Evolutionary conservation across 2,797 vertebrate genomes (phyloP).

Genomic region (Myotis pilosus): DNA sequence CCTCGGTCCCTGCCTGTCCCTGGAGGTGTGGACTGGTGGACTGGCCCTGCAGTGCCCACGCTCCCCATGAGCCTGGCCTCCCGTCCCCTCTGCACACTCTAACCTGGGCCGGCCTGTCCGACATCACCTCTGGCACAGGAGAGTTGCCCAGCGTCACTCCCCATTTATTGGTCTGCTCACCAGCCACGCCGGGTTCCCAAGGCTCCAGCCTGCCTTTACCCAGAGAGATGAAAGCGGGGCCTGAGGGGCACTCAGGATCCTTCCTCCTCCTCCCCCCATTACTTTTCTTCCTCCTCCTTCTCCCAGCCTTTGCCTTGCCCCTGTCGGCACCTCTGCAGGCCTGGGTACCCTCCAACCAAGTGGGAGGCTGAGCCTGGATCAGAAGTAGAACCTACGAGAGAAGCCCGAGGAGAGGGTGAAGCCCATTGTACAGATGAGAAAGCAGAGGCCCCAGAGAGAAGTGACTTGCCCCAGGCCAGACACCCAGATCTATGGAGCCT

Average conservation of each 20-base stretch:
- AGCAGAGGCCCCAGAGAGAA: neutral
- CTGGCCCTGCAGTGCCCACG: neutral
- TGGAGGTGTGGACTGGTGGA: neutral
- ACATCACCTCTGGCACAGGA: neutral
- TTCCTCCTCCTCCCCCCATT: neutral
- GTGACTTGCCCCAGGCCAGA: neutral
- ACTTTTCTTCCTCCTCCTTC: neutral
- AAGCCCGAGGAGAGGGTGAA: neutral
- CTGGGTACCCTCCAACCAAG: neutral
- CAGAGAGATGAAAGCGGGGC: neutral
- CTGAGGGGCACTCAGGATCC: accelerated
- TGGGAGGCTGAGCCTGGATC: neutral
- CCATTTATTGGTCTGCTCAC: neutral
- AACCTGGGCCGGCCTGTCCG: neutral
- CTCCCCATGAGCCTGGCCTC: neutral
- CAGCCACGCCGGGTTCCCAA: neutral
- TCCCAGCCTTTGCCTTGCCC: neutral
- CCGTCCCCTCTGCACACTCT: neutral
- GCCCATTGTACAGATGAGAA: neutral
- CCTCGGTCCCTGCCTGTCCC: neutral
- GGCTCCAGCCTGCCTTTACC: neutral
- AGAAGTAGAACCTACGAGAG: neutral
- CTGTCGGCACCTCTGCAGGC: neutral
- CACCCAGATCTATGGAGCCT: neutral
- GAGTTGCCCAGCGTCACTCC: neutral